Base-by-base conservation (phyloP, 2,888 invertebrate species). In the Isotomurus palustris region DNA sequence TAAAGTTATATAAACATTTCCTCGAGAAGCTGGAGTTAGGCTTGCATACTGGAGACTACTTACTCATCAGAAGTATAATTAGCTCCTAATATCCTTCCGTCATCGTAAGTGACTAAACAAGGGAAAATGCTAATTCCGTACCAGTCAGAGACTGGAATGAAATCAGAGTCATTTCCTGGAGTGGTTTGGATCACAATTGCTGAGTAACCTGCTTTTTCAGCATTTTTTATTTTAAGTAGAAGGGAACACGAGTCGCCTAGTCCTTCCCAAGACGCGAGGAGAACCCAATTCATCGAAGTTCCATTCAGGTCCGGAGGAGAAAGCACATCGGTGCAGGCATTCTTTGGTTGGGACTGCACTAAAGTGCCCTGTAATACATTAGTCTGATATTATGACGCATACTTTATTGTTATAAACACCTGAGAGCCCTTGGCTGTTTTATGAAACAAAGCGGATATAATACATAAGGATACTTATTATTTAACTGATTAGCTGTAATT, bases 161-260 rank as follows among this genome's bases (percentile, higher is more conserved):
- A 44, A 21, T 60, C 60, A 1, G 58, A 58, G 21, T 55, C 62
- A 49, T 61, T 62, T 8, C 52, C 56, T 2, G 57, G 60, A 22
- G 56, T 51, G 48, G 55, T 62, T 25, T 66, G 66, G 48, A 66
- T 61, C n/a, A 66, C 60, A 14, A 66, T 43, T 8, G 66, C 62
- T 44, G 60, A 58, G 35, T 66, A 66, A 1, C 62, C 62, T 12
- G 60, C 66, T 4, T 52, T 29, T 14, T 66, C 58, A 21, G 66
- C 66, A 48, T 62, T 51, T 43, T 58, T 51, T 1, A 60, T 58
- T 38, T 66, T 66, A 10, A 57, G 60, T 4, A 38, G 24, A 19
- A 50, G 14, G 24, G 38, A 21, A 25, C 50, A 50, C 22, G 29
- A 19, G 49, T 43, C 43, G 8, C 4, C 6, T 10, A 19, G 43